A percentile compares a stretch with the other conserved stretches of the same genome.
These are phyloP conservation scores for Micrastur ruficollis DNA, from an alignment of 2,797 vertebrate species.

Conservation along the genomic window DNA sequence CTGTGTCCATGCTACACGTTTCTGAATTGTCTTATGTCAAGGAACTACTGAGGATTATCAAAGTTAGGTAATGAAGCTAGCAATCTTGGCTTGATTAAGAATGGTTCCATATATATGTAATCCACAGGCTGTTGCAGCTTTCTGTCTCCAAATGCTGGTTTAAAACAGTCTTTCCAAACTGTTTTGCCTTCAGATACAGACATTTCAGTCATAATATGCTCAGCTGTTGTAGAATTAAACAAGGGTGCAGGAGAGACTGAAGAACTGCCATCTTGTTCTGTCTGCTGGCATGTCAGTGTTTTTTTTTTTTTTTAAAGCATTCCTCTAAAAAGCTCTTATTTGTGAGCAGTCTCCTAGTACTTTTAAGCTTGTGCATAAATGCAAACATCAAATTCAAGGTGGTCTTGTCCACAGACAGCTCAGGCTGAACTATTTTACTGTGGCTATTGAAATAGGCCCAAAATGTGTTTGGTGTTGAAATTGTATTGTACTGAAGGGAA, in stretches of 20 bases:
- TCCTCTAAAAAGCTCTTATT: not conserved
- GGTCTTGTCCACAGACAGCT: not conserved
- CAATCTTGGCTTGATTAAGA: not conserved
- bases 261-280: not conserved
- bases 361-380: not conserved
- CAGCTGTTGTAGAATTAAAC: not conserved
- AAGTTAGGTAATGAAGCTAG: not conserved
- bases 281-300: not conserved
- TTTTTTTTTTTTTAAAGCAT: not conserved
- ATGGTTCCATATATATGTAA: not conserved
- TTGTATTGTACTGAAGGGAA: not conserved
- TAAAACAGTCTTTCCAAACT: not conserved
- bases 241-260: not conserved
- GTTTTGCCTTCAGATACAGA: not conserved
- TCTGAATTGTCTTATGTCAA: not conserved
- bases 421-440: not conserved
- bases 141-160: not conserved
- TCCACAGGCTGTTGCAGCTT: not conserved
- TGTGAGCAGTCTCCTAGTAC: not conserved
- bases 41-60: not conserved
- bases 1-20: not conserved
- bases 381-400: not conserved
- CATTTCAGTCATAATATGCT: not conserved
- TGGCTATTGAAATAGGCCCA: not conserved
- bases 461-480: not conserved